phyloP scores from a whole-genome alignment of 2,113 vertebrate species.

The Percopsis transmontana region DNA sequence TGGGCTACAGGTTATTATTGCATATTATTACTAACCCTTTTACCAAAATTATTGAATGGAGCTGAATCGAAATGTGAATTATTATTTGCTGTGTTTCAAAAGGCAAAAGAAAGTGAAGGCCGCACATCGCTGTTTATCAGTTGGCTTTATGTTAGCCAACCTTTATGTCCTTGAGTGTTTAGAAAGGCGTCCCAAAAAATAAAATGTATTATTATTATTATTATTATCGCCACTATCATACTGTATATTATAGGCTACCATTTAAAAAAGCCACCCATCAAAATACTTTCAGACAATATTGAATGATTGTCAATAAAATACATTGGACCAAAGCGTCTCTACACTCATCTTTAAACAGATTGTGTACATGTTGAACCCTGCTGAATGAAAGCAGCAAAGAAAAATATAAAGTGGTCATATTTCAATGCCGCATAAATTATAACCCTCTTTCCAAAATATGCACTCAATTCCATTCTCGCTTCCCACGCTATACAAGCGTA shows the following conservation, averaged over 20 bases:
- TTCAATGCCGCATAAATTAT: slow-evolving; percentile 71
- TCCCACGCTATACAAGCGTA: slow-evolving; percentile 64
- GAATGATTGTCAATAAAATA: slow-evolving; percentile 59
- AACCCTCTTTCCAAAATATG: slow-evolving; percentile 64
- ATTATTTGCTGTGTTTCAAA: slow-evolving; percentile 41
- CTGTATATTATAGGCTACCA: slow-evolving; percentile 15
- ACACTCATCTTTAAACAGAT: slow-evolving; percentile 57
- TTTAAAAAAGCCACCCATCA: slow-evolving; percentile 23
- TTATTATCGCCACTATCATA: slow-evolving; percentile 46
- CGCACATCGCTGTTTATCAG: slow-evolving; percentile 39
- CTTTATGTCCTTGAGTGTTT: no score
- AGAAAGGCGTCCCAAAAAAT: no score
- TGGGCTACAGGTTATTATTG: background rate
- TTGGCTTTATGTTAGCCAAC: no score
- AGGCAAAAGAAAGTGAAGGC: slow-evolving; percentile 40
- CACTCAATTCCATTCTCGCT: slow-evolving; percentile 62
- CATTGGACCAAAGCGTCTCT: slow-evolving; percentile 37
- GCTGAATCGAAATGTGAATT: slow-evolving; percentile 28
- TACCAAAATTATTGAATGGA: slow-evolving; percentile 28
- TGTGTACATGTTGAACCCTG: slow-evolving; percentile 57
- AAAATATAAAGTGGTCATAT: slow-evolving; percentile 59
- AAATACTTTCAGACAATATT: slow-evolving; percentile 30
- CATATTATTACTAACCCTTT: slow-evolving; percentile 7
- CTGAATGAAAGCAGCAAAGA: slow-evolving; percentile 53
- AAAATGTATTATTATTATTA: no score